Base-by-base conservation (phyloP, 2,888 invertebrate species). In the Trissoscelio sp. region DNA sequence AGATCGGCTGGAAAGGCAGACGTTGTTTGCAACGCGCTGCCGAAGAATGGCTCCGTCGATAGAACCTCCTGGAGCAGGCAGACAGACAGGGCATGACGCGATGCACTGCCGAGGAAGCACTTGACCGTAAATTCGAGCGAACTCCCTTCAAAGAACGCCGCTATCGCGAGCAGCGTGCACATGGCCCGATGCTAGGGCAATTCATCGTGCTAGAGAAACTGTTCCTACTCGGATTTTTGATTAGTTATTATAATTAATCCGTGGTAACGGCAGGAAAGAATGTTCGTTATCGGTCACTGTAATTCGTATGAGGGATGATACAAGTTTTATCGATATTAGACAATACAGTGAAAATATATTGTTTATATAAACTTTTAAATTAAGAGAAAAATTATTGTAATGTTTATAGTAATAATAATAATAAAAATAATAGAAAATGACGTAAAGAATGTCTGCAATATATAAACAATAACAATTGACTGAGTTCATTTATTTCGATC, bases 121-220 rank as follows among this genome's bases (percentile, higher is more conserved):
- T 88, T 86, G 89, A 89, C 84, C 85, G 81, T 78, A 73, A 79
- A 81, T 84, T 84, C 81, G 81, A 81, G 51, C 74, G 73, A 70
- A 73, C 82, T 83, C n/a, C 86, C 86, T 84, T 90, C 88, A 89
- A 90, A 89, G 88, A 84, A 57, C 31, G 85, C 90, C 90, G 91
- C 91, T 90, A 91, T 90, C 91, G 86, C 82, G 85, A 90, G 89
- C 89, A 90, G 89, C 90, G 86, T 79, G 86, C 91, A 90, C 90
- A 91, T 91, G 91, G 91, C 91, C 88, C 86, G 77, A 84, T 58
- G 66, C 67, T n/a, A 53, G 62, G 20, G 64, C 51, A 42, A 67
- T 66, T 48, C 66, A 48, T 67, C 66, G 42, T 28, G n/a, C 48
- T 12, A 6, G 48, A 48, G 55, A 46, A 14, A 39, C 44, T 53